Percentiles rank a stretch among this genome's conserved stretches.
These are phyloP conservation scores for Lamproptera curius DNA, from an alignment of 2,888 invertebrate genomes.

Conservation along the genomic window DNA sequence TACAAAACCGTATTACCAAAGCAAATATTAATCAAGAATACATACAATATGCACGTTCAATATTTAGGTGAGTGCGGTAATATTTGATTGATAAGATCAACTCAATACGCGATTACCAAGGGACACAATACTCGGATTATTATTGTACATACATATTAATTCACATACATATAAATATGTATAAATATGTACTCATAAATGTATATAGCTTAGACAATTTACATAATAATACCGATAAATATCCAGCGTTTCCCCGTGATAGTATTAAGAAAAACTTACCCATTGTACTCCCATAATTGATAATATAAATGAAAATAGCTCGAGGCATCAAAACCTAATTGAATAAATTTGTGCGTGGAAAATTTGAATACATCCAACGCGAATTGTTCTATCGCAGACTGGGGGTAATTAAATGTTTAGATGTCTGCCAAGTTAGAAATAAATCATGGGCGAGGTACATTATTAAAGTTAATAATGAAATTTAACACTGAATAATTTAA, in stretches of 20 bases:
- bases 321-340: not conserved
- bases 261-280: not conserved
- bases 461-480: constrained; percentile 13
- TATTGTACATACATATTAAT: constrained; percentile 1
- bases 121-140: constrained; percentile 13
- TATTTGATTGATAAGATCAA: constrained; percentile 20
- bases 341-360: not conserved
- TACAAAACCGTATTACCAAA: constrained; percentile 10
- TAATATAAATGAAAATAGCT: not conserved
- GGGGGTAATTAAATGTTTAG: constrained; percentile 12
- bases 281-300: not conserved
- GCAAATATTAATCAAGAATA: constrained; percentile 16
- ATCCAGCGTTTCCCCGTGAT: too few relatives aligned
- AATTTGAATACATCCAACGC: not conserved
- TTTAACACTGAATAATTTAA: constrained; percentile 19
- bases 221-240: too few relatives aligned
- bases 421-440: constrained; percentile 12
- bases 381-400: not conserved
- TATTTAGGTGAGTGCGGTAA: constrained; percentile 12
- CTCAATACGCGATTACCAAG: constrained; percentile 15
- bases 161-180: constrained; percentile 5
- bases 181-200: too few relatives aligned
- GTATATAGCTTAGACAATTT: too few relatives aligned
- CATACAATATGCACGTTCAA: constrained; percentile 20
- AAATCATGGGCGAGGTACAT: constrained; percentile 14